Evolutionary conservation across 2,888 invertebrate genomes (phyloP).

Genomic region (Argyresthia albistria): DNA sequence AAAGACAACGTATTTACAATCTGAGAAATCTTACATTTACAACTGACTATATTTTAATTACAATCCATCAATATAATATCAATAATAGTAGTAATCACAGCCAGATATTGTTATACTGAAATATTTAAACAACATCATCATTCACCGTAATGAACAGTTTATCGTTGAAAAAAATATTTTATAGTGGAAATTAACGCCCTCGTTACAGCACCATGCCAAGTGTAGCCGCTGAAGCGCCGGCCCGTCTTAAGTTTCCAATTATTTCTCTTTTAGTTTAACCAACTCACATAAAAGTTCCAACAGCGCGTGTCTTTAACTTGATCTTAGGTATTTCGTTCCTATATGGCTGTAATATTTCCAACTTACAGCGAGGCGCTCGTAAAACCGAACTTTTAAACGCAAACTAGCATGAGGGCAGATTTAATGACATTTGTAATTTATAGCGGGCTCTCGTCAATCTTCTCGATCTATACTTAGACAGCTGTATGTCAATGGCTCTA

Average conservation of each 20-base stretch:
- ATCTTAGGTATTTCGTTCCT: constrained; percentile 21
- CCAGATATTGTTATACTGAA: no score
- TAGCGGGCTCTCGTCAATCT: constrained; percentile 6
- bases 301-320: constrained; percentile 40
- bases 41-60: no score
- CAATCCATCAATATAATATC: no score
- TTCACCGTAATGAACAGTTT: constrained; percentile 16
- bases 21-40: no score
- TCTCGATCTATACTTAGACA: neutral
- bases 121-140: neutral
- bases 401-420: neutral
- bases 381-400: constrained; percentile 4
- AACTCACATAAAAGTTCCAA: constrained; percentile 65
- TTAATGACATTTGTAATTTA: constrained; percentile 2
- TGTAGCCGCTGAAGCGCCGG: neutral
- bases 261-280: constrained; percentile 55
- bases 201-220: neutral
- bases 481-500: no score
- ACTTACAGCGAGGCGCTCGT: constrained; percentile 19
- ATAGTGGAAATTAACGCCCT: constrained; percentile 41
- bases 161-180: constrained; percentile 26
- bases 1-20: no score
- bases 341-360: constrained; percentile 23
- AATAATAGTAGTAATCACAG: no score
- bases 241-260: constrained; percentile 61